Evolutionary conservation across 2,113 vertebrate species (phyloP), one percentile per base, ranked within the genome.

Genomic region (Zonotrichia leucophrys): DNA sequence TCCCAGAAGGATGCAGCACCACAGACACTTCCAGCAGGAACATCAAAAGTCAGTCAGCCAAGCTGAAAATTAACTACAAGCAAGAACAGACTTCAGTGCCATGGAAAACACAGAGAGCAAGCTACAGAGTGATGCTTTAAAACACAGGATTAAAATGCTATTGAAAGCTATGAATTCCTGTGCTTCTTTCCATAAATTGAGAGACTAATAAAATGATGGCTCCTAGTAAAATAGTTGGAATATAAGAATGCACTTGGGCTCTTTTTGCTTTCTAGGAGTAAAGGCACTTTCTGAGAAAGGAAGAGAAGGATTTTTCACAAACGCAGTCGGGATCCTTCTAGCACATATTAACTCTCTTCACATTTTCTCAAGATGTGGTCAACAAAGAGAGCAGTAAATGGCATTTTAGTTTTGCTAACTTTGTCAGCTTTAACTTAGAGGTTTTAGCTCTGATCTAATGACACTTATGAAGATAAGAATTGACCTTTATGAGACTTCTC

Each of bases 401-500:
- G 18, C 35, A 31, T 77, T 87, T 95, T 70, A 69, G 28, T 82
- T 94, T 84, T 69, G 33, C n/a, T 91, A 67, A 50, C 47, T 74
- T 75, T 58, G 60, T 82, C 74, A 78, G 10, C 63, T 83, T 64
- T 58, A 90, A 87, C 30, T 85, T 75, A 59, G 16, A 77, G 37
- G 33, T 87, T 94, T 94, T 81, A 94, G 69, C 73, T 76, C 62
- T 28, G 33, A 68, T 70, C 56, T 92, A 94, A 87, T 87, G 67
- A 87, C 2, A 4, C 31, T 72, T 80, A 52, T 28, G 49, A 94
- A 94, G 52, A 85, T 52, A 93, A 82, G 39, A 35, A 73, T 24
- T 92, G 70, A 92, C 84, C 55, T 95, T 94, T 96, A 60, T 76
- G 77, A 63, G 41, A 84, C 33, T 94, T 92, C 44, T 47, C 37